Conservation (phyloP, 53 echinoderm and acorn worm genomes). For the Astropecten irregularis region DNA sequence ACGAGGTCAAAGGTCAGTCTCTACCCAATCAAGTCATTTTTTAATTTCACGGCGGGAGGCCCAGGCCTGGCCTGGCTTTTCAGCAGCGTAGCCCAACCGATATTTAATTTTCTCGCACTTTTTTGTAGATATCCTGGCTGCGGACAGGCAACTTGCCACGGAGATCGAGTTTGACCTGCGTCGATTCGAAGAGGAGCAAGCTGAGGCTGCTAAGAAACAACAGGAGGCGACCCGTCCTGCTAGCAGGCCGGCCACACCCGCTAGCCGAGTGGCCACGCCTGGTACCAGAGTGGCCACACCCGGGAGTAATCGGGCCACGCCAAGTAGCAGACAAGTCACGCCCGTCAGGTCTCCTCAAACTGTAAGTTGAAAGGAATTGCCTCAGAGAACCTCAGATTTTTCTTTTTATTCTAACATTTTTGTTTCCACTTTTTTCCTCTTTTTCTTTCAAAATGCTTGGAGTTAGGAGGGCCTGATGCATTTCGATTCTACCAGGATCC, state of each 20-base stretch:
- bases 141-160: constrained; percentile 87
- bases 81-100: too few species aligned
- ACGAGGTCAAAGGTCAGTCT: constrained; percentile 93
- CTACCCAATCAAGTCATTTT: too few species aligned
- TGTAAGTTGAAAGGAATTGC: not conserved
- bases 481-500: too few species aligned
- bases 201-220: constrained; percentile 46
- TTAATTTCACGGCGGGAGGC: too few species aligned
- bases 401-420: too few species aligned
- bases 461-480: too few species aligned
- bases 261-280: not conserved
- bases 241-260: not conserved
- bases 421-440: not conserved
- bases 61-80: too few species aligned
- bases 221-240: constrained; percentile 28
- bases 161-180: constrained; percentile 99
- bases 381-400: too few species aligned
- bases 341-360: not conserved
- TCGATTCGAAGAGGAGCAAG: constrained; percentile 95
- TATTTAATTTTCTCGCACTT: too few species aligned
- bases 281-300: not conserved
- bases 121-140: constrained; percentile 90
- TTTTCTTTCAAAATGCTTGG: too few species aligned
- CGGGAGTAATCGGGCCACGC: not conserved
- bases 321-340: not conserved